These are phyloP conservation scores for Equus quagga DNA, from an alignment of 2,113 vertebrate species.

Conservation along the genomic window DNA sequence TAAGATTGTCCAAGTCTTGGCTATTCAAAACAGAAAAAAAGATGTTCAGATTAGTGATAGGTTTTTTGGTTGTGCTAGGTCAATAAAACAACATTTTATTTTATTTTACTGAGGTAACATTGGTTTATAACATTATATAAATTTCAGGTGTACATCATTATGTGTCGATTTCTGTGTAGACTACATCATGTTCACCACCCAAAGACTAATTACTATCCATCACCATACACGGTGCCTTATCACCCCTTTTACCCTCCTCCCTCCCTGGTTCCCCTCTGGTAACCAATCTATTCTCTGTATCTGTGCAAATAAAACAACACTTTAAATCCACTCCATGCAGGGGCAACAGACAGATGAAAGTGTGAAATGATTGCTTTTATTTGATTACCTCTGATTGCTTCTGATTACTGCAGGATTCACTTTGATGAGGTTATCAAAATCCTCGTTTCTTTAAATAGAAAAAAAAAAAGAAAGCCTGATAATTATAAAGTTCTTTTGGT, in stretches of 20 bases:
- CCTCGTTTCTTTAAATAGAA: slow-evolving; percentile 62
- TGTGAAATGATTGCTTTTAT: neutral
- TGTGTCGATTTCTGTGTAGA: too few species aligned
- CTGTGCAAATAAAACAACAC: neutral
- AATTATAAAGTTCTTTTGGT: neutral
- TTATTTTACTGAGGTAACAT: too few species aligned
- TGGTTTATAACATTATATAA: too few species aligned
- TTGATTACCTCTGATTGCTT: slow-evolving; percentile 69
- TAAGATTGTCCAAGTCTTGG: slow-evolving; percentile 68
- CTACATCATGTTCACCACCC: too few species aligned
- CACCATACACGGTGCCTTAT: too few species aligned
- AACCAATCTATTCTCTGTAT: too few species aligned
- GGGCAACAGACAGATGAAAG: neutral
- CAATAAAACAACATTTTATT: neutral
- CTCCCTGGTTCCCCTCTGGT: too few species aligned
- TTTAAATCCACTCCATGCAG: neutral
- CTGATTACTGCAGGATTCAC: slow-evolving; percentile 33
- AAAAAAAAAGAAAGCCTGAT: neutral
- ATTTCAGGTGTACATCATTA: too few species aligned
- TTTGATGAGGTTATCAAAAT: slow-evolving; percentile 61
- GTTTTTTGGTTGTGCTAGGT: neutral
- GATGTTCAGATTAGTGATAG: neutral
- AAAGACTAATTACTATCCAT: too few species aligned
- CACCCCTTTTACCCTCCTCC: too few species aligned
- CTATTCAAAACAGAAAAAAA: slow-evolving; percentile 60